Evolutionary conservation across 2,113 vertebrate genomes (phyloP), one percentile per base, ranked within the genome.

Genomic region (Atractosteus spatula): DNA sequence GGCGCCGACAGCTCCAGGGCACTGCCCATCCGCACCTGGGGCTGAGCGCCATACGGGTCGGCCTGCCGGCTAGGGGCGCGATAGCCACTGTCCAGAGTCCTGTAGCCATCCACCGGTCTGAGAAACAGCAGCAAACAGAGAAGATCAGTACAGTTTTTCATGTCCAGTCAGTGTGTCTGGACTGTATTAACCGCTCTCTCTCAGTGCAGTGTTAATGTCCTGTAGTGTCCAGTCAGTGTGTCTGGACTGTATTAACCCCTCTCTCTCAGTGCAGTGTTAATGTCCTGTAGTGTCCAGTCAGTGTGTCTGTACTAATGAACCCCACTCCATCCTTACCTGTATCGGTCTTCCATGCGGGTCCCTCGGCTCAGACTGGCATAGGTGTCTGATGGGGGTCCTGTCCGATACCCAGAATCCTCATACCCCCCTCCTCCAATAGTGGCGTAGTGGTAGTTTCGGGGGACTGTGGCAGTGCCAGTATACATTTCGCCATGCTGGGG

Each of bases 11-110:
- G 89, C 88, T 98, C 96, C 88, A 96, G 77, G 1, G 90, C 94
- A 82, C 95, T 97, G 62, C 95, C 96, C 2, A 96, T 90, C 0
- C 95, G 95, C 56, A 98, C 96, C 83, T 98, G 89, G 2, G 96
- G 96, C 76, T 98, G 96, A 17, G 96, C 95, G n/a, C 93, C 94
- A 0, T 98, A 98, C 10, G 94, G 91, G 72, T 96, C 89, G 91
- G 76, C 66, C 78, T 92, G 94, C 65, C 96, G 91, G 83, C 94
- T 97, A 47, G 92, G 92, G 17, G 93, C 94, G 65, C 95, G 90
- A 82, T 96, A 98, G 81, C 81, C 87, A 0, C 89, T 73, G 80
- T 98, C 96, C 68, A 93, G 79, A 8, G 91, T 93, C 62, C 89
- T 85, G 79, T 93, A 93, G 2, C 87, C 88, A 43, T 92, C 92